These are phyloP conservation scores for Altica lythri DNA, from an alignment of 2,888 invertebrate genomes.

Conservation along the genomic window DNA sequence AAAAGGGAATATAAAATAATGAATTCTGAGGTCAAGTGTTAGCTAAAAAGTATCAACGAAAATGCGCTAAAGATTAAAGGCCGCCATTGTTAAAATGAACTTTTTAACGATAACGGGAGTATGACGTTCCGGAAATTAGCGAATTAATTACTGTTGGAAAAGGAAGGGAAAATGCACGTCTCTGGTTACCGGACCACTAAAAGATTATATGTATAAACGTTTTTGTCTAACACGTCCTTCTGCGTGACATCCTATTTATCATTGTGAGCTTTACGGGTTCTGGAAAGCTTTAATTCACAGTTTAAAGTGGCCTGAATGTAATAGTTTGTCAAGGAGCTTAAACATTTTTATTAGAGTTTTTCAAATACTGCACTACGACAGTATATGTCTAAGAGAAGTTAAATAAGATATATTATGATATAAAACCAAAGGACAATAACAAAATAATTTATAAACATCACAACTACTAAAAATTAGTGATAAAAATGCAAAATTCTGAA, in stretches of 20 bases:
- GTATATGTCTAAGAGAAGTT: too few species aligned
- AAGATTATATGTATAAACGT: conserved; percentile 29
- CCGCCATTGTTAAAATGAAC: conserved; percentile 28
- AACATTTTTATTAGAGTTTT: not conserved
- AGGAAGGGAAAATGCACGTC: conserved; percentile 24
- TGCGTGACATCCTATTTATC: conserved; percentile 20
- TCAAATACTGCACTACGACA: too few species aligned
- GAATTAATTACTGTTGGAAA: conserved; percentile 26
- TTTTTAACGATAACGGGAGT: conserved; percentile 23
- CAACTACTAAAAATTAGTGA: too few species aligned
- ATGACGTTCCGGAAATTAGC: conserved; percentile 25
- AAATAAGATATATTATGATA: too few species aligned
- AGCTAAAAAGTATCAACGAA: conserved; percentile 19
- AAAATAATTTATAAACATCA: too few species aligned
- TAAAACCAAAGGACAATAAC: too few species aligned
- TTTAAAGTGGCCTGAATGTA: conserved; percentile 13
- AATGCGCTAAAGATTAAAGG: conserved; percentile 26
- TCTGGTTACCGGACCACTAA: conserved; percentile 16
- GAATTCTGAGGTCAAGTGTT: conserved; percentile 9
- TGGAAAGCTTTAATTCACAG: conserved; percentile 15
- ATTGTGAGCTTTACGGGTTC: conserved; percentile 15
- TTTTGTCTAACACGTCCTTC: conserved; percentile 28
- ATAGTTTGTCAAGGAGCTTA: conserved; percentile 14
- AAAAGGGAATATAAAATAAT: conserved; percentile 13
- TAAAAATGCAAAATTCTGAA: too few species aligned